Conservation (phyloP, 2,888 invertebrate species). For the Vannuccia rotundouncinata region DNA sequence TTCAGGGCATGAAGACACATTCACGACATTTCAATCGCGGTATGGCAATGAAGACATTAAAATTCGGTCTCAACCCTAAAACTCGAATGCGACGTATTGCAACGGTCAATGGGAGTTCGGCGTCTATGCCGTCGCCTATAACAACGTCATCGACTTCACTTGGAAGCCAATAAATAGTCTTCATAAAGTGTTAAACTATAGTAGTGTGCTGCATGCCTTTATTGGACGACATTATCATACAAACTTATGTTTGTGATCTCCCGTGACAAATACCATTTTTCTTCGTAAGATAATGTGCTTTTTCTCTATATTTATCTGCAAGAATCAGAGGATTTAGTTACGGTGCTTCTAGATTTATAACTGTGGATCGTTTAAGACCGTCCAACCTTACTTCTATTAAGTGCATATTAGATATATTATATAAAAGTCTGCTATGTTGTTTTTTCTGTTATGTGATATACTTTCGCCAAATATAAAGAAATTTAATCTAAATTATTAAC, state of each 20-base stretch:
- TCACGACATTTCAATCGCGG: conserved; percentile 75
- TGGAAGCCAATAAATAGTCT: not conserved
- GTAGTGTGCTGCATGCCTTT: too few species aligned
- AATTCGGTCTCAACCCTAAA: conserved; percentile 57
- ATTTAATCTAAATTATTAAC: too few species aligned
- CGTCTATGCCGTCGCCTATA: not conserved
- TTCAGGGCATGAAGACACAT: conserved; percentile 62
- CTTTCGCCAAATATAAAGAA: not conserved
- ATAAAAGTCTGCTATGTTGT: not conserved
- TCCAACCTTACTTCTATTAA: not conserved
- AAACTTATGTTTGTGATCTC: too few species aligned
- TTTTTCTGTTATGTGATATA: not conserved
- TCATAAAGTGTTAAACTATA: too few species aligned
- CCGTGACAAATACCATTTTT: too few species aligned
- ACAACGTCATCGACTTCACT: not conserved
- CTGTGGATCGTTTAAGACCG: not conserved
- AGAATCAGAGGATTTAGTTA: not conserved
- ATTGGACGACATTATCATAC: too few species aligned
- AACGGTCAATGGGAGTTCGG: not conserved
- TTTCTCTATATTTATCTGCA: not conserved
- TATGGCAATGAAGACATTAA: conserved; percentile 76
- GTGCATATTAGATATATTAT: not conserved
- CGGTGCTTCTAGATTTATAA: not conserved
- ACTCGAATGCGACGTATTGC: conserved; percentile 39
- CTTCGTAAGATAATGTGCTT: not conserved